Percentiles rank a stretch among this genome's conserved stretches.
phyloP scores from a whole-genome alignment of 2,113 vertebrate species.

The Felis chaus region DNA sequence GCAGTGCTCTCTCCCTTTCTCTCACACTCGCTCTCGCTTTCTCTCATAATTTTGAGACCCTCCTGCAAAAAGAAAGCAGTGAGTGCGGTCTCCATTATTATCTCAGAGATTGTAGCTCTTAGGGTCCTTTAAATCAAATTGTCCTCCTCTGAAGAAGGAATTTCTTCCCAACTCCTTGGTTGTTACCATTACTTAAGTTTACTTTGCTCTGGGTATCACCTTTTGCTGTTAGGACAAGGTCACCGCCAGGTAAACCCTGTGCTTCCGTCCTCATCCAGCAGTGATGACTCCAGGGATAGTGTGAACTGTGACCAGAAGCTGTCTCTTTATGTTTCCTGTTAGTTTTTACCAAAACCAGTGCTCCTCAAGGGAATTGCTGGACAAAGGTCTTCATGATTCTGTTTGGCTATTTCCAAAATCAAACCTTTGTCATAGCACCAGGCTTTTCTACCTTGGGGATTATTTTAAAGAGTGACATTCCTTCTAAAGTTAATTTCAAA shows the following conservation, averaged over 20 bases:
- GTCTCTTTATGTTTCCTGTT: background rate
- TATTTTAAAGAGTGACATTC: background rate
- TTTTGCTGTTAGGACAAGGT: rapidly evolving
- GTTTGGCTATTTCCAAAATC: background rate
- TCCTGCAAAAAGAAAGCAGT: background rate
- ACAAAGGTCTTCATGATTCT: background rate
- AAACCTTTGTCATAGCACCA: background rate
- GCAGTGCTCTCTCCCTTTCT: background rate
- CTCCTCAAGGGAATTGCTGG: background rate
- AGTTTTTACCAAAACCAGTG: background rate
- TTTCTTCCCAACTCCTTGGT: background rate
- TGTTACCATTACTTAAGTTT: background rate
- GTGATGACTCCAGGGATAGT: background rate
- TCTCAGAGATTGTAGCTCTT: background rate
- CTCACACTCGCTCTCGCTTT: rapidly evolving
- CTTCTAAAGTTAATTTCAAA: background rate
- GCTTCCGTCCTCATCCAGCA: background rate
- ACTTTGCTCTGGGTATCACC: background rate
- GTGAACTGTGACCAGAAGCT: background rate
- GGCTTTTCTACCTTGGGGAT: background rate
- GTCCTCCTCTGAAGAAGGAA: background rate
- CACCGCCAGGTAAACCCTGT: background rate
- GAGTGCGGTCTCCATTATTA: background rate
- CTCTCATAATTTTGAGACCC: background rate
- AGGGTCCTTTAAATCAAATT: background rate